Conservation (phyloP, 2,797 vertebrate genomes). For the Pitangus sulphuratus region DNA sequence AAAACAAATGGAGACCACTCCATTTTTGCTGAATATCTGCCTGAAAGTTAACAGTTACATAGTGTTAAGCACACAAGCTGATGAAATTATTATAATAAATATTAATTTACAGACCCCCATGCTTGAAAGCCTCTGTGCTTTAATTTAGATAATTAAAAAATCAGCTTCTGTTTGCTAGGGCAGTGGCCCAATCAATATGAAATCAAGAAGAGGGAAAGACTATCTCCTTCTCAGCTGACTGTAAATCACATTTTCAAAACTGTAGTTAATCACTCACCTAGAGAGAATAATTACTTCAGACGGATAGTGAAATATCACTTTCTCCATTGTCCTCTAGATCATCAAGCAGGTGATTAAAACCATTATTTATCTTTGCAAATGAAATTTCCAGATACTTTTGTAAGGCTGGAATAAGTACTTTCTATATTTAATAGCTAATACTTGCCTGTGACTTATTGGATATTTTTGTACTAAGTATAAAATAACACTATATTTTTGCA, state of each 20-base stretch:
- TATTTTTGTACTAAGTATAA: background rate
- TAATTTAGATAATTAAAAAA: slow-evolving; percentile 43
- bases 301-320: slow-evolving; percentile 25
- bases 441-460: slow-evolving; percentile 17
- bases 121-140: slow-evolving; percentile 4
- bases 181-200: slow-evolving; percentile 43
- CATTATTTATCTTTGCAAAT: background rate
- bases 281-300: slow-evolving; percentile 35
- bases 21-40: background rate
- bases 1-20: background rate
- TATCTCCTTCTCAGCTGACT: slow-evolving; percentile 23
- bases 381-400: background rate
- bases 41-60: background rate
- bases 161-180: slow-evolving; percentile 28
- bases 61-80: background rate
- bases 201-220: slow-evolving; percentile 46
- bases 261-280: slow-evolving; percentile 49
- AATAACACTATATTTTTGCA: background rate
- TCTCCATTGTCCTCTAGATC: slow-evolving; percentile 12
- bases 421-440: background rate
- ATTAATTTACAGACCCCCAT: slow-evolving; percentile 21
- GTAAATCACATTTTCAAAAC: slow-evolving; percentile 42
- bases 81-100: slow-evolving; percentile 46
- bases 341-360: slow-evolving; percentile 1
- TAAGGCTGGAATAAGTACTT: background rate